Evolutionary conservation across 1,140 invertebrate species (phyloP).

Genomic region (Zaprionus nigranus): DNA sequence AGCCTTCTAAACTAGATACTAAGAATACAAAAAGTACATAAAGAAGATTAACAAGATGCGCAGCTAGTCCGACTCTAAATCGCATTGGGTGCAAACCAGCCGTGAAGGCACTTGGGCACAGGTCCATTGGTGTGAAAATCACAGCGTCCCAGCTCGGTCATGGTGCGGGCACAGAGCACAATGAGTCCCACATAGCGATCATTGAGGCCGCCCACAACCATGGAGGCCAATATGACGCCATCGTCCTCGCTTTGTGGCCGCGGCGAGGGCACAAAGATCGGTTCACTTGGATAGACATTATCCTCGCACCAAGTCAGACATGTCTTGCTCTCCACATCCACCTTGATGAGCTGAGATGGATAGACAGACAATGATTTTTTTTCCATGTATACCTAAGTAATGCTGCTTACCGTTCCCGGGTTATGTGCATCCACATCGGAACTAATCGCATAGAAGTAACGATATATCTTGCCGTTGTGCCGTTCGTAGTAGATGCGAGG

Average conservation of each 20-base stretch:
- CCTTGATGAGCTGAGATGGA: slow-evolving; percentile 89
- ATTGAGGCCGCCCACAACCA: slow-evolving; percentile 88
- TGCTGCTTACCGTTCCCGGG: slow-evolving; percentile 89
- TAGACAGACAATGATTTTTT: neutral
- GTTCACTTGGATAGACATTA: slow-evolving; percentile 93
- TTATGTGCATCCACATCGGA: slow-evolving; percentile 92
- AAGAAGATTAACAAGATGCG: neutral
- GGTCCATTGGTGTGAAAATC: slow-evolving; percentile 89
- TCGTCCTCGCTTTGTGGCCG: slow-evolving; percentile 91
- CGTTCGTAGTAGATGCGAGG: slow-evolving; percentile 91
- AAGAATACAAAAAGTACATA: neutral
- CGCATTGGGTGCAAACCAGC: slow-evolving; percentile 88
- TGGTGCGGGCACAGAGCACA: slow-evolving; percentile 88
- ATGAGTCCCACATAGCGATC: slow-evolving; percentile 88
- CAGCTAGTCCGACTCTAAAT: too few relatives aligned
- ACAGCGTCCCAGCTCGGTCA: slow-evolving; percentile 88
- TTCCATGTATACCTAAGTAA: neutral
- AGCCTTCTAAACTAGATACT: slow-evolving; percentile 8
- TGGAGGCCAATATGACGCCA: slow-evolving; percentile 89
- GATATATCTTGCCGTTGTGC: slow-evolving; percentile 87
- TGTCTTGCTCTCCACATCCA: slow-evolving; percentile 89
- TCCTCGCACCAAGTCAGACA: slow-evolving; percentile 89
- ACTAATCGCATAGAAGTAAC: slow-evolving; percentile 95
- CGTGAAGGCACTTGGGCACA: slow-evolving; percentile 92
- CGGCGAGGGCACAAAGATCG: slow-evolving; percentile 92